These are phyloP conservation scores for Characodon lateralis DNA, from an alignment of 2,797 vertebrate genomes.

Conservation along the genomic window DNA sequence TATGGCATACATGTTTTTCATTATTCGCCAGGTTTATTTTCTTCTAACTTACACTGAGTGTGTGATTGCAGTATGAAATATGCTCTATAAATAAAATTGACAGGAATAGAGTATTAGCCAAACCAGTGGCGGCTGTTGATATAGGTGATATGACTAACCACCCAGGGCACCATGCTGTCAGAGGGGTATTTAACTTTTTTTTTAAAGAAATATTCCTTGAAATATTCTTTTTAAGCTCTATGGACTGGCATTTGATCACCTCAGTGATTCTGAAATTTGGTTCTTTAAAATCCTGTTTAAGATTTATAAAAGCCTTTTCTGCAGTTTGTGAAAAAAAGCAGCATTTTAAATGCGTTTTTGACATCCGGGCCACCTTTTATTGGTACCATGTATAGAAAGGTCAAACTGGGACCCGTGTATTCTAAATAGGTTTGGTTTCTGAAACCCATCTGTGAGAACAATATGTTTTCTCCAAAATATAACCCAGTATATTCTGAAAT, in stretches of 20 bases:
- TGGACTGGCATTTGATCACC: neutral
- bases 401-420: neutral
- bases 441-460: neutral
- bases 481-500: too few species aligned
- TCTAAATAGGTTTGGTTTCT: neutral
- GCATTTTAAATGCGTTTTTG: neutral
- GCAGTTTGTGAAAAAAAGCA: neutral
- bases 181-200: neutral
- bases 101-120: too few species aligned
- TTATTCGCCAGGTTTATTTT: neutral
- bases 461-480: neutral
- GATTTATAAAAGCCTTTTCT: neutral
- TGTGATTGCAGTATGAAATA: neutral
- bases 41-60: neutral
- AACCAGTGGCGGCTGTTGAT: too few species aligned
- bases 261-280: neutral
- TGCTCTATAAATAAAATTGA: neutral
- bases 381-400: neutral
- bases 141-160: neutral
- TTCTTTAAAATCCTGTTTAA: neutral
- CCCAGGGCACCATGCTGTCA: neutral
- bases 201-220: too few species aligned
- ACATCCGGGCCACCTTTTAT: too few species aligned
- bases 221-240: too few species aligned
- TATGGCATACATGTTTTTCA: neutral